Evolutionary conservation across 2,888 invertebrate species (phyloP), one percentile per base, ranked within the genome.

Genomic region (Oligia strigilis): DNA sequence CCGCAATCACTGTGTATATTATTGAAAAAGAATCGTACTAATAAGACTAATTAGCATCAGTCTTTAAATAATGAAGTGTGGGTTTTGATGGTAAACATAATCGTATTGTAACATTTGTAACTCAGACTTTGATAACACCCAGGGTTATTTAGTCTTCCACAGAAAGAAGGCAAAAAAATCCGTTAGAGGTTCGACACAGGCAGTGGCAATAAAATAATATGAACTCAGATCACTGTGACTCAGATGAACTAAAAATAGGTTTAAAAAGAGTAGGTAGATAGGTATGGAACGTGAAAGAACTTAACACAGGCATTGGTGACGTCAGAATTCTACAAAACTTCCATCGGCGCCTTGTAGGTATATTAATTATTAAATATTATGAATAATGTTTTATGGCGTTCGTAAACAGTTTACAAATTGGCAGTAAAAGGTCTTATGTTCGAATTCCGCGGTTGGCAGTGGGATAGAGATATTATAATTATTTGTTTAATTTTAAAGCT

Each of bases 81-180:
- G 55, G 43, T 40, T 58, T 72, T 40, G 72, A 29, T 60, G 9
- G 19, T 49, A 14, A 75, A 49, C 8, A 43, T 52, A n/a, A 46
- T 75, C n/a, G 36, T 13, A 72, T 74, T 81, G 23, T 75, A 14
- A 75, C 23, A 49, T 58, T 74, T 81, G 23, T 75, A 14, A 75
- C 23, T 58, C 62, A 58, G 55, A 77, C 29, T 58, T 60, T 62
- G 70, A 84, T 65, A 55, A 84, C 40, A 52, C n/a, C 9, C 17
- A 79, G 70, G 58, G 64, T 73, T 64, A 65, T 79, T 72, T 40
- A 66, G 71, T 66, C 83, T 83, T 77, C 78, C 60, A 77, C 3
- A 23, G 40, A 77, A 76, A 77, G 77, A 83, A 81, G 82, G 83
- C 70, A 70, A 81, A 77, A 58, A 76, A 80, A 82, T 82, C 80